A percentile compares a stretch with the other conserved stretches of the same genome.
phyloP scores from a whole-genome alignment of 2,797 vertebrate genomes.

The Tenualosa ilisha region DNA sequence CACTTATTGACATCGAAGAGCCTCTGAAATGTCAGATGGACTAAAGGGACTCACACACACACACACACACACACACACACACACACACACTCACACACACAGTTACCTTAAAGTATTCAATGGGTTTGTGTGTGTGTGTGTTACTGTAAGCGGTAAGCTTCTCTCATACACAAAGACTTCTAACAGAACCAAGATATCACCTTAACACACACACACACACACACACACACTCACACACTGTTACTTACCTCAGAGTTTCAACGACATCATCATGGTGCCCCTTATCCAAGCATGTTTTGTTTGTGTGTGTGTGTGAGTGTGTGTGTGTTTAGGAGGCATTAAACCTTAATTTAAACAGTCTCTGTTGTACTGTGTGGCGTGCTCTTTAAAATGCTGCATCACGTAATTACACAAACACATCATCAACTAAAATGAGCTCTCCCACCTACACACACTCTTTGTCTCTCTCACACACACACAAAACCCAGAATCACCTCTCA shows the following conservation, averaged over 20 bases:
- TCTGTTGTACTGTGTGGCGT: constrained; percentile 20
- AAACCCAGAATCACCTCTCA: too few relatives aligned
- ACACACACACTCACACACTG: neutral
- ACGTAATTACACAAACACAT: constrained; percentile 54
- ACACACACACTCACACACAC: neutral
- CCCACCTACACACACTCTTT: neutral
- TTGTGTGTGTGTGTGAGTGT: neutral
- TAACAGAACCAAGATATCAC: neutral
- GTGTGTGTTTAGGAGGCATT: neutral
- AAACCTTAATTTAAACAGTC: neutral
- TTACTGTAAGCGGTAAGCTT: too few relatives aligned
- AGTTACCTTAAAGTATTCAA: neutral
- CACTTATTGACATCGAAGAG: constrained; percentile 1
- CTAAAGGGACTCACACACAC: constrained; percentile 10
- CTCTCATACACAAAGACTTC: too few relatives aligned
- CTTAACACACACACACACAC: too few relatives aligned
- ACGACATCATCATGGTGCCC: too few relatives aligned
- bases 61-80: neutral
- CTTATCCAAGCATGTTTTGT: neutral
- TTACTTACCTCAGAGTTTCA: too few relatives aligned
- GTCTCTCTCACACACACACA: neutral
- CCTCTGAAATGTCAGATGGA: constrained; percentile 22
- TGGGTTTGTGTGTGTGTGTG: neutral
- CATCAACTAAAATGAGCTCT: constrained; percentile 44
- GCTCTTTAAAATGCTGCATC: neutral